Evolutionary conservation across 2,888 invertebrate species (phyloP).

Genomic region (Campaea margaritaria): DNA sequence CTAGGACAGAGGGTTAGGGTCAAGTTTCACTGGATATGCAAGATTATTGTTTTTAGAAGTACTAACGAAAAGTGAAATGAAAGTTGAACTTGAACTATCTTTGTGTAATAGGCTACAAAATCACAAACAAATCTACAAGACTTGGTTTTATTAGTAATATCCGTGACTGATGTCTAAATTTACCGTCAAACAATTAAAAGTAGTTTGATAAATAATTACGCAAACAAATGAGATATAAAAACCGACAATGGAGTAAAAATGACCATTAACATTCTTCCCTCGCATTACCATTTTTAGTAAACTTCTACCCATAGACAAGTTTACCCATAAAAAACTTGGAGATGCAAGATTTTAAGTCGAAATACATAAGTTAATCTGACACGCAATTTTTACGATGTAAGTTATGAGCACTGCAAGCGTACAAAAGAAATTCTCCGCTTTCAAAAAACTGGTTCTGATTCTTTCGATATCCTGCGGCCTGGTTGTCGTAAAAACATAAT

Average conservation of each 20-base stretch:
- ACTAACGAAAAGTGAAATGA: neutral
- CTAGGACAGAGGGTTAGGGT: neutral
- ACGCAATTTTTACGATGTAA: constrained; percentile 27
- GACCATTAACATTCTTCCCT: too few relatives aligned
- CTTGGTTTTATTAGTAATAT: too few relatives aligned
- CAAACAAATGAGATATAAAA: too few relatives aligned
- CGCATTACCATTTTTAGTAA: neutral
- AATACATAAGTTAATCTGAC: constrained; percentile 27
- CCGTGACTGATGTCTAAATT: too few relatives aligned
- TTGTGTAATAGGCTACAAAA: too few relatives aligned
- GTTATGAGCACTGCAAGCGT: constrained; percentile 22
- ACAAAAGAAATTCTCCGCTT: constrained; percentile 35
- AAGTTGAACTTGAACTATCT: too few relatives aligned
- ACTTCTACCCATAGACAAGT: neutral
- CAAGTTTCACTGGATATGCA: constrained; percentile 11
- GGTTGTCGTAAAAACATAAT: constrained; percentile 20
- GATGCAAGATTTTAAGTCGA: constrained; percentile 21
- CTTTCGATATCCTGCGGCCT: constrained; percentile 22
- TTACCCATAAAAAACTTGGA: constrained; percentile 4
- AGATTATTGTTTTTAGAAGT: neutral
- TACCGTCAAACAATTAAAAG: too few relatives aligned
- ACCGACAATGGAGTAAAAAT: too few relatives aligned
- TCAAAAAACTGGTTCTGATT: constrained; percentile 30
- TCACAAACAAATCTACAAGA: too few relatives aligned
- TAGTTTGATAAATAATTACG: too few relatives aligned